These are phyloP conservation scores for Melanocharis versteri DNA, from an alignment of 2,113 vertebrate species.

Conservation along the genomic window DNA sequence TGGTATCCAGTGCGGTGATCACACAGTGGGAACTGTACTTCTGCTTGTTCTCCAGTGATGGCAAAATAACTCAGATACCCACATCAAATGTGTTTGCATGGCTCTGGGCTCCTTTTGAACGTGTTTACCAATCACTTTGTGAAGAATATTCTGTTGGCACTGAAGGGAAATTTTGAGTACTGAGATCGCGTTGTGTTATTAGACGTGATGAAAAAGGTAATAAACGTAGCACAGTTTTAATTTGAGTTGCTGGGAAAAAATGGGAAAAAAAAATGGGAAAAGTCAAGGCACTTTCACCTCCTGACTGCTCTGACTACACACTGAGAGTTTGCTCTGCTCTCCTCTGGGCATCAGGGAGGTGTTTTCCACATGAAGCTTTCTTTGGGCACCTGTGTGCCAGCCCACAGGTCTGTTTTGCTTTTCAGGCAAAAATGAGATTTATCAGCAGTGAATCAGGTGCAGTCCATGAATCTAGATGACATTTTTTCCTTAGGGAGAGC, in stretches of 20 bases:
- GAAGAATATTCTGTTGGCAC: not conserved
- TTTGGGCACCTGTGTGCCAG: not conserved
- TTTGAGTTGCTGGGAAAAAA: not conserved
- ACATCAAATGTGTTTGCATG: not conserved
- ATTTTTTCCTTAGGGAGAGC: not conserved
- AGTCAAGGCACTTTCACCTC: rapidly evolving
- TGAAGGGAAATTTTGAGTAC: not conserved
- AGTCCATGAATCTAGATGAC: not conserved
- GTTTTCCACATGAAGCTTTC: not conserved
- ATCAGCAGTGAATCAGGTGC: not conserved
- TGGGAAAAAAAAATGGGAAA: no score
- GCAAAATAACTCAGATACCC: not conserved
- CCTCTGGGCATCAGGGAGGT: not conserved
- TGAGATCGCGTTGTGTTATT: not conserved
- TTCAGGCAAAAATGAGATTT: not conserved
- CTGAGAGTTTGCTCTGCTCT: not conserved
- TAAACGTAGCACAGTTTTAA: not conserved
- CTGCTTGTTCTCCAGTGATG: not conserved
- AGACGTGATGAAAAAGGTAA: not conserved
- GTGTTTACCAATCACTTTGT: not conserved
- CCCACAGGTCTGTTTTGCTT: not conserved
- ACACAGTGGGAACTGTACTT: not conserved
- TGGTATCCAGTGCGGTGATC: not conserved
- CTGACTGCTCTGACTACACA: rapidly evolving
- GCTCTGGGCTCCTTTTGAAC: not conserved